A percentile compares a stretch with the other conserved stretches of the same genome.
Evolutionary conservation across 2,113 vertebrate genomes (phyloP).

Genomic region (Budorcas taxicolor): DNA sequence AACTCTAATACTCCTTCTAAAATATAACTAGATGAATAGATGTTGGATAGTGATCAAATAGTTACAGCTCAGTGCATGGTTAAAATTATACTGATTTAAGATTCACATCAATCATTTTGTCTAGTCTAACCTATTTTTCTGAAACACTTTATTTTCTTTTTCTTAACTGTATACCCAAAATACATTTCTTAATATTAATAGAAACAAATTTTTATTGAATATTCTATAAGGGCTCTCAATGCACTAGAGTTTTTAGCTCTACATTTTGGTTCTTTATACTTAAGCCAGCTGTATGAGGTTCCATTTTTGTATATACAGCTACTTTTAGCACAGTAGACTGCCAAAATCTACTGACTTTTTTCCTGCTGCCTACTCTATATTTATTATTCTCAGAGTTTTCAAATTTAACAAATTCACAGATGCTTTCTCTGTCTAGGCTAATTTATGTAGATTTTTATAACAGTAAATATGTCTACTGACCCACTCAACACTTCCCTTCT

Average conservation of each 20-base stretch:
- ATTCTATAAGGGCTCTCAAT: constrained; percentile 39
- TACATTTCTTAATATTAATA: constrained; percentile 41
- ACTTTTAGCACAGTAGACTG: constrained; percentile 66
- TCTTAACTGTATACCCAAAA: not conserved
- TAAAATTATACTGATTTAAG: not conserved
- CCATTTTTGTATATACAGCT: constrained; percentile 60
- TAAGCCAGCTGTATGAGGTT: constrained; percentile 61
- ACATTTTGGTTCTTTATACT: constrained; percentile 49
- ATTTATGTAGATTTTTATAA: constrained; percentile 71
- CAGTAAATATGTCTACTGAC: constrained; percentile 73
- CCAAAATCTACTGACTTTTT: constrained; percentile 59
- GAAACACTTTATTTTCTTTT: constrained; percentile 13
- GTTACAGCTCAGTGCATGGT: not conserved
- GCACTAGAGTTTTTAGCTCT: constrained; percentile 28
- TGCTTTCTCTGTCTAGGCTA: constrained; percentile 70
- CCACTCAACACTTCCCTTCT: constrained; percentile 66
- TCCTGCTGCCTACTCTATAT: constrained; percentile 65
- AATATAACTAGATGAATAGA: not conserved
- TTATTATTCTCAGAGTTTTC: constrained; percentile 74
- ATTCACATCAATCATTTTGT: constrained; percentile 3
- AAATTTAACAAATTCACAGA: constrained; percentile 76
- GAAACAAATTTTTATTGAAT: constrained; percentile 41
- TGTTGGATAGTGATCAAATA: not conserved
- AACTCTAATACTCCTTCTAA: not conserved
- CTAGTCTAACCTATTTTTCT: not conserved